A percentile compares a stretch with the other conserved stretches of the same genome.
Evolutionary conservation across 53 echinoderm and acorn worm species (phyloP).

Genomic region (Holothuria scabra): DNA sequence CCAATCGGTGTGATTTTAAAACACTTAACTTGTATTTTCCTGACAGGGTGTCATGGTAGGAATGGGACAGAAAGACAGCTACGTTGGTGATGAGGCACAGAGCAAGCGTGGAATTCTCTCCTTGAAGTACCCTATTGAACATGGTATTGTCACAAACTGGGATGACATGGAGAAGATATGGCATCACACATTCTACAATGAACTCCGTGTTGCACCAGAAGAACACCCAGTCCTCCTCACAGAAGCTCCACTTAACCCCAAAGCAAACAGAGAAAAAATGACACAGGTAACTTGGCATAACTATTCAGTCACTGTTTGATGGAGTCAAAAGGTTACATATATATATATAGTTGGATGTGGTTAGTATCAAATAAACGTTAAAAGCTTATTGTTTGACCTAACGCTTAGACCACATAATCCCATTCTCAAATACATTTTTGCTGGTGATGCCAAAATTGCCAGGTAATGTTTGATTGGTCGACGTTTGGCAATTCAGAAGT

Average conservation of each 20-base stretch:
- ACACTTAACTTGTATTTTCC: neutral
- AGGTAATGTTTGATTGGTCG: too few relatives aligned
- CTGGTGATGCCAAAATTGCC: too few relatives aligned
- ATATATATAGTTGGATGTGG: neutral
- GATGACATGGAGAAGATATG: conserved; percentile 95
- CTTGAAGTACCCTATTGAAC: conserved; percentile 85
- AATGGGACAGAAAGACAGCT: conserved; percentile 56
- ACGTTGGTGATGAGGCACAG: conserved; percentile 85
- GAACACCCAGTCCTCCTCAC: conserved; percentile 80
- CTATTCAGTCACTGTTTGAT: neutral
- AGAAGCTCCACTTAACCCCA: conserved; percentile 72
- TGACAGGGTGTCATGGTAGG: too few relatives aligned
- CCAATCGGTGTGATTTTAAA: too few relatives aligned
- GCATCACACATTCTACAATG: conserved; percentile 94
- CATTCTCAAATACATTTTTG: too few relatives aligned
- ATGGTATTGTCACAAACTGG: conserved; percentile 92
- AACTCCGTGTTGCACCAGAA: conserved; percentile 81
- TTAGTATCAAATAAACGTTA: too few relatives aligned
- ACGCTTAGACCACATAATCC: too few relatives aligned
- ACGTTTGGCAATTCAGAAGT: too few relatives aligned
- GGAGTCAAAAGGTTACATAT: neutral
- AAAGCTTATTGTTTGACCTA: too few relatives aligned
- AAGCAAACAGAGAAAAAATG: conserved; percentile 57
- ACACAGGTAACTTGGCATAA: conserved; percentile 3
- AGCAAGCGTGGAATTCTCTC: conserved; percentile 90